phyloP scores from a whole-genome alignment of 2,888 invertebrate species.

The Malthinus seriepunctatus region DNA sequence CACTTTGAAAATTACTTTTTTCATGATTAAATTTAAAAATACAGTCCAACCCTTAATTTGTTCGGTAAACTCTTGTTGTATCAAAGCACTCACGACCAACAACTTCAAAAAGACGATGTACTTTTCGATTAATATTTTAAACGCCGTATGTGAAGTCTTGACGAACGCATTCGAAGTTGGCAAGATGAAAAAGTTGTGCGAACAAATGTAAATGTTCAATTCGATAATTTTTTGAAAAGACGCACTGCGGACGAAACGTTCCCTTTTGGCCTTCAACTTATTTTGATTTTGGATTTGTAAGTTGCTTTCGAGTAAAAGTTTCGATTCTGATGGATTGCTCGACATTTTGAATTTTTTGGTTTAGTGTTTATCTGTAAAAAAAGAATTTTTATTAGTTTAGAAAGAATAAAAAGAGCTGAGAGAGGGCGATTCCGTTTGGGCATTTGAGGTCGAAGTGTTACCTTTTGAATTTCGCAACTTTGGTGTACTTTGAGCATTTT shows the following conservation, averaged over 20 bases:
- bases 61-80: background rate
- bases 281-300: background rate
- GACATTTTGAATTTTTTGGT: background rate
- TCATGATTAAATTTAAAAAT: background rate
- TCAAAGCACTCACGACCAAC: background rate
- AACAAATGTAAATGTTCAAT: slow-evolving; percentile 49
- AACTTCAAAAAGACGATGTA: slow-evolving; percentile 30
- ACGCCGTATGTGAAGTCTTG: slow-evolving; percentile 43
- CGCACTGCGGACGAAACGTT: slow-evolving; percentile 39
- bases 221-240: slow-evolving; percentile 47
- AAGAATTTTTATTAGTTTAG: background rate
- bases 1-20: background rate
- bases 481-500: no score
- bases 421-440: background rate
- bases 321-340: background rate
- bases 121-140: slow-evolving; percentile 42
- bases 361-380: background rate
- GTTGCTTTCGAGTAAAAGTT: no score
- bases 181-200: slow-evolving; percentile 47
- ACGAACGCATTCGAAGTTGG: slow-evolving; percentile 47
- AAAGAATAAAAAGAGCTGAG: background rate
- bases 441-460: background rate
- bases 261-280: background rate
- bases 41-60: background rate
- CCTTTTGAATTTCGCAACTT: background rate